phyloP scores from a whole-genome alignment of 2,797 vertebrate species.

The Lepidocolaptes lacrymiger region DNA sequence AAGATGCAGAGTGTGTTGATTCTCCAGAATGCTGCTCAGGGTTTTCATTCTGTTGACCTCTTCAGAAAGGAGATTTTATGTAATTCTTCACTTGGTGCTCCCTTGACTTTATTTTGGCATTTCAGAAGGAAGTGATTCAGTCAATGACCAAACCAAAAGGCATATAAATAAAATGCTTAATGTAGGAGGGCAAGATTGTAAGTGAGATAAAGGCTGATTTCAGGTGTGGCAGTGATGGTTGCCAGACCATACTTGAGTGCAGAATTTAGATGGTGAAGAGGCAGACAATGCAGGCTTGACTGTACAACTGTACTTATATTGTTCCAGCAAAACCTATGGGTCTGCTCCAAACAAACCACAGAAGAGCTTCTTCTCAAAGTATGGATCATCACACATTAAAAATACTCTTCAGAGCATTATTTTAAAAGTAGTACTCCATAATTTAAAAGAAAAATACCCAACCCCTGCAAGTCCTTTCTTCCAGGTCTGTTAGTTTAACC shows the following conservation, averaged over 20 bases:
- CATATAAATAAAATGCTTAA: neutral
- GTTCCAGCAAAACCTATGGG: neutral
- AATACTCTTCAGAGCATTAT: neutral
- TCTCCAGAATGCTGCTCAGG: neutral
- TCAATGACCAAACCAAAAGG: neutral
- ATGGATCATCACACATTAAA: neutral
- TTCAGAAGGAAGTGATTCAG: constrained; percentile 1
- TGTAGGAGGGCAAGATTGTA: neutral
- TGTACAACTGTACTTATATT: neutral
- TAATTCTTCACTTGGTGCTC: neutral
- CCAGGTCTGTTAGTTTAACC: neutral
- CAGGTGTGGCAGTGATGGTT: neutral
- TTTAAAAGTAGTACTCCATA: constrained; percentile 24
- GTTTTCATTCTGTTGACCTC: neutral
- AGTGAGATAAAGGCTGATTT: constrained; percentile 21
- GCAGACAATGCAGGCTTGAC: constrained; percentile 18
- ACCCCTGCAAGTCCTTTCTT: neutral
- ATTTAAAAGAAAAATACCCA: constrained; percentile 20
- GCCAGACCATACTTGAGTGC: constrained; percentile 22
- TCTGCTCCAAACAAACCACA: neutral
- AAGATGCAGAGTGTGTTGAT: neutral
- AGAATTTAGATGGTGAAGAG: neutral
- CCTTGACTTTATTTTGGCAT: neutral
- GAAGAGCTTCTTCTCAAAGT: constrained; percentile 6
- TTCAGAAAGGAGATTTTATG: neutral